Evolutionary conservation across 2,888 invertebrate species (phyloP), one percentile per base, ranked within the genome.

Genomic region (Adineta ricciae): DNA sequence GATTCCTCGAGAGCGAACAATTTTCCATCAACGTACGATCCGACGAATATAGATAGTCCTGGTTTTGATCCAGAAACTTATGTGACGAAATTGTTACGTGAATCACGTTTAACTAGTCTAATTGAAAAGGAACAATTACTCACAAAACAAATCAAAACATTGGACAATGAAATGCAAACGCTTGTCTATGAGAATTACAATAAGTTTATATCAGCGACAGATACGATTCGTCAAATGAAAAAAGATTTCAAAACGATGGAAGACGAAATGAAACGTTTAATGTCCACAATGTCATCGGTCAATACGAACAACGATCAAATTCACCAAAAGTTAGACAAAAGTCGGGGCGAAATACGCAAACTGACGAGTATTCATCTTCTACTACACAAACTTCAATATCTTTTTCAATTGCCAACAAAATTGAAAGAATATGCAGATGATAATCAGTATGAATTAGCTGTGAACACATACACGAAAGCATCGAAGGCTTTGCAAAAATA

Each of bases 181-280:
- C 92, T 99, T 85, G 99, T 99, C 0, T 99, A 99, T 90, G 99
- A 99, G 91, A 99, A 99, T 91, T 99, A 99, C 90, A 99, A 99
- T 90, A 99, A 99, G 92, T 99, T 99, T 90, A 97, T 99, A 88
- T 96, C 96, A 24, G 99, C 99, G 0, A 99, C 99, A 0, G 98
- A 98, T 88, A 95, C 95, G 0, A 94, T 95, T 86, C 92, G 93
- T 89, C 94, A 94, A 91, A 99, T 99, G 97, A 95, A 98, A 90
- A 95, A 94, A 86, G 97, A 99, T 91, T 98, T 99, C 89, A 95
- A 95, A 89, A 94, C 95, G 91, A 97, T 99, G 96, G 98, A 99
- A 91, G 94, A 95, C 88, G 97, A 97, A 91, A 97, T 99, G 95
- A 96, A 96, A 89, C 93, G 94, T 85, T 91, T 99, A 0, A 95